Conservation (phyloP, 1,140 invertebrate species). For the Aphelinus atriplicis region DNA sequence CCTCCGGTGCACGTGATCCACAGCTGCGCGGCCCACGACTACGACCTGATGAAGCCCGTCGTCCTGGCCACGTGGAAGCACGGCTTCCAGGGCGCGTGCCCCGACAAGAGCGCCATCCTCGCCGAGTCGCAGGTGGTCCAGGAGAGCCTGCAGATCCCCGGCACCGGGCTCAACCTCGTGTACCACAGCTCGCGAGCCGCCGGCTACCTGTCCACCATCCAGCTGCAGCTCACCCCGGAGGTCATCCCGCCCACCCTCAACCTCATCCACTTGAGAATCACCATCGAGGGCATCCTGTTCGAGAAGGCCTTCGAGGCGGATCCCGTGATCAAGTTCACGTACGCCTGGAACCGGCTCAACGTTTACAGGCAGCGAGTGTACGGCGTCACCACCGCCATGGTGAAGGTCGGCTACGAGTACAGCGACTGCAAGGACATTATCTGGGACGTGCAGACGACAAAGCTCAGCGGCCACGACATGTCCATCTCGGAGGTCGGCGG, state of each 20-base stretch:
- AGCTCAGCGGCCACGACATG: conserved; percentile 94
- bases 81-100: conserved; percentile 94
- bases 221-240: conserved; percentile 91
- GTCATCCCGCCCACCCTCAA: conserved; percentile 82
- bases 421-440: conserved; percentile 91
- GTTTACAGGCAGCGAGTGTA: conserved; percentile 96
- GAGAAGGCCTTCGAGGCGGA: conserved; percentile 95
- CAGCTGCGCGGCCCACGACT: conserved; percentile 89
- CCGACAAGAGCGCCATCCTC: conserved; percentile 89
- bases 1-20: conserved; percentile 71
- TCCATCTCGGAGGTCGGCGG: conserved; percentile 95
- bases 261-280: conserved; percentile 88
- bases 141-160: conserved; percentile 92
- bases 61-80: conserved; percentile 96
- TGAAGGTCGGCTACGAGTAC: conserved; percentile 97
- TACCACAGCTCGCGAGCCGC: conserved; percentile 93
- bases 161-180: conserved; percentile 91
- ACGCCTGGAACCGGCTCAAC: conserved; percentile 95
- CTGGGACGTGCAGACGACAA: conserved; percentile 95
- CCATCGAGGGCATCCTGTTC: conserved; percentile 93
- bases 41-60: conserved; percentile 93
- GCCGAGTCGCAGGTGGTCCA: conserved; percentile 96
- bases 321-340: conserved; percentile 94
- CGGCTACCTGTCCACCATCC: conserved; percentile 94
- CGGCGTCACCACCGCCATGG: conserved; percentile 88